Percentiles rank a stretch among this genome's conserved stretches.
Evolutionary conservation across 2,888 invertebrate species (phyloP).

Genomic region (Amblyjoppa proteus): DNA sequence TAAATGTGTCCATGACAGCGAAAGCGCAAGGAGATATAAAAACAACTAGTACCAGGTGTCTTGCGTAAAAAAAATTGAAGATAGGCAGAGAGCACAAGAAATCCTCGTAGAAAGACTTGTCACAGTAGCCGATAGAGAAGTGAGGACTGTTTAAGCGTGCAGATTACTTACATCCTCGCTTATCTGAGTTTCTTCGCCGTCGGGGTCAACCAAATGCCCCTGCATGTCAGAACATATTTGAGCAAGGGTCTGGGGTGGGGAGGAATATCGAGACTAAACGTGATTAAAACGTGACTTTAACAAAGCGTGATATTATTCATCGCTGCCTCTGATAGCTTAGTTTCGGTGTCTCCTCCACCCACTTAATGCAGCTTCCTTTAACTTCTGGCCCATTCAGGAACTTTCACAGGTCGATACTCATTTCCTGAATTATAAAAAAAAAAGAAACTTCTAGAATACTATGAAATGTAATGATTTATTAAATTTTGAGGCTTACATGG

Average conservation of each 20-base stretch:
- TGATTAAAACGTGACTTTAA: slow-evolving; percentile 83
- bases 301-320: slow-evolving; percentile 69
- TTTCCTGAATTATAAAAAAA: slow-evolving; percentile 4
- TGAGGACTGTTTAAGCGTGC: slow-evolving; percentile 74
- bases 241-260: slow-evolving; percentile 69
- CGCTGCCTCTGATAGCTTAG: neutral
- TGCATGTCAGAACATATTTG: slow-evolving; percentile 81
- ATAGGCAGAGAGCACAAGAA: slow-evolving; percentile 4
- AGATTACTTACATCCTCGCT: slow-evolving; percentile 82
- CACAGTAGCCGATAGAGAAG: slow-evolving; percentile 73
- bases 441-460: neutral
- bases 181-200: slow-evolving; percentile 81
- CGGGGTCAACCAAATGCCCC: slow-evolving; percentile 81
- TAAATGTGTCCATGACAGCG: slow-evolving; percentile 78
- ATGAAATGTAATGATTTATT: neutral
- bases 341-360: neutral
- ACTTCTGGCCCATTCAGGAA: neutral
- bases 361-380: neutral
- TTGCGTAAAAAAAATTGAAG: slow-evolving; percentile 34
- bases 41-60: slow-evolving; percentile 4
- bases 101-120: slow-evolving; percentile 61
- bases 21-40: neutral
- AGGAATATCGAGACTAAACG: slow-evolving; percentile 78
- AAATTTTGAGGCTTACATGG: neutral
- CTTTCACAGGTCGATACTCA: neutral